Evolutionary conservation across 2,113 vertebrate species (phyloP), one percentile per base, ranked within the genome.

Genomic region (Panthera leo): DNA sequence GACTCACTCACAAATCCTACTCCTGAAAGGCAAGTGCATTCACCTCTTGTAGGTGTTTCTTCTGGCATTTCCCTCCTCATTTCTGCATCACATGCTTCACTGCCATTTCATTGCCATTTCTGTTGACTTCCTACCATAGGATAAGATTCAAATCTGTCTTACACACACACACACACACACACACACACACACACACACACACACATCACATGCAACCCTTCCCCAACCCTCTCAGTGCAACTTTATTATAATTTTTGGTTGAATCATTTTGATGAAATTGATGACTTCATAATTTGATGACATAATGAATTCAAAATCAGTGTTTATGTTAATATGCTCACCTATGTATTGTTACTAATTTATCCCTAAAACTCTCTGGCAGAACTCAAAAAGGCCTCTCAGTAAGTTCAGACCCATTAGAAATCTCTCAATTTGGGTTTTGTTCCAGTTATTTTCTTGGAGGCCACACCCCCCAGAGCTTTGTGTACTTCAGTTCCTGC

Each of bases 101-200:
- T 86, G 51, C 63, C 48, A 45, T 73, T 84, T 92, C 70, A 42
- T 61, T 93, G 55, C 51, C 25, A 21, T 36, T 42, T 65, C 31
- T 65, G 36, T 67, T 92, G 93, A 78, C 80, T 89, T 83, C 85
- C 29, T 39, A 48, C 53, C 31, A 15, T 9, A 89, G 85, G 55
- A 7, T 36, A 73, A 88, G 53, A 71, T 61, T 71, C 2, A 27
- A 5, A 34, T 58, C 16, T 34, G 1, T 4, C 5, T 53, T 9
- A 29, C 14, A 58, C 31, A 71, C 36, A 8, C 2, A 1, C 3
- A 3, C 18, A 15, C 9, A 68, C 27, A 31, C 55, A 16, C 2
- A 1, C 3, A 3, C 18, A 15, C 9, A 68, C 27, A 31, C 55
- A 29, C 13, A 58, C 31, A 71, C 36, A 8, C 2, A 1, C 3